Base-by-base conservation (phyloP, 2,888 invertebrate species). In the Yponomeuta evonymella region DNA sequence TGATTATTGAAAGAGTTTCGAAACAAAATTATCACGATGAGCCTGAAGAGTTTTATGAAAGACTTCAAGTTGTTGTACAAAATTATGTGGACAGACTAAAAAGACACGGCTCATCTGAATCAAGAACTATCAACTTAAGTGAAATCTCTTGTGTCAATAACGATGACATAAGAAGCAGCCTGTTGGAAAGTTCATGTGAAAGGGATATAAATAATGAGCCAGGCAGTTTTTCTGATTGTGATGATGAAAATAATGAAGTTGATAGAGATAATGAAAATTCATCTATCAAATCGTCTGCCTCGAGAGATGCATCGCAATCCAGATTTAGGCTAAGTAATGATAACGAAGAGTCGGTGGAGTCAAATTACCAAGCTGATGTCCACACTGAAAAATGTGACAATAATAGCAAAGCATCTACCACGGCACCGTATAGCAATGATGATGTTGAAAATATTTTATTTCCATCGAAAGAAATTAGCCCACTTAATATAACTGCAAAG, bases 1-100 rank as follows among this genome's bases (percentile, higher is more conserved):
- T 84, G 0, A 78, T 81, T 10, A 78, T 84, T 1, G 85, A 84
- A 48, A 71, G 51, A 36, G 72, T 73, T 5, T 78, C 79, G 0
- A 75, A 82, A 64, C 76, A 72, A 8, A 72, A 71, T 67, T 72
- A 69, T 73, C 80, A 81, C 48, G 82, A 81, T 36, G 76, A 83
- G 1, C 75, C 81, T 0, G 76, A 77, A 9, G 77, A 79, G 62
- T 80, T 72, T 70, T 85, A 85, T 65, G 9, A n/a, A 8, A 69
- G 72, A 1, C 73, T 85, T 70, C 65, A 70, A 70, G 30, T 48
- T 0, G 51, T 6, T 23, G 48, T 69, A 12, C 48, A 48, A 48
- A 69, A 51, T 4, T 69, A 69, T 30, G 23, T 51, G 2, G 12
- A 48, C 2, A 48, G 33, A 29, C 15, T 48, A 51, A 69, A 69